phyloP scores from a whole-genome alignment of 92 coral and sea anemone species.

The Blastomussa wellsi region DNA sequence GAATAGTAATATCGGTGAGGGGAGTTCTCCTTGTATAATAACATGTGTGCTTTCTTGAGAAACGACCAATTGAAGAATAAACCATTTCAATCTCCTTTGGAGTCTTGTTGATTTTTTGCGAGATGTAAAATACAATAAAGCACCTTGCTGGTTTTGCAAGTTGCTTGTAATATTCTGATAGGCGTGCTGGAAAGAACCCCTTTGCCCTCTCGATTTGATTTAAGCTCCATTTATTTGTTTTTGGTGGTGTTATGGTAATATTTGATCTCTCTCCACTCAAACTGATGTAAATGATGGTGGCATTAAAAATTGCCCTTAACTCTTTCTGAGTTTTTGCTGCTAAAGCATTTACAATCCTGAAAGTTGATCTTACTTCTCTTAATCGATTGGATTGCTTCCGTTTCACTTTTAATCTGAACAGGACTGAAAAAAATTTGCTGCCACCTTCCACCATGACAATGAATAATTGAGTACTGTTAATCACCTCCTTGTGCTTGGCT shows the following conservation, averaged over 20 bases:
- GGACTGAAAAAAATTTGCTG: conserved; percentile 40
- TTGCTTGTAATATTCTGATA: conserved; percentile 63
- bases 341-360: conserved; percentile 66
- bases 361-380: conserved; percentile 43
- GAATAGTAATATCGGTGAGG: background rate
- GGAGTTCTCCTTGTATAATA: conserved; percentile 26
- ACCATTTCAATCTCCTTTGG: conserved; percentile 64
- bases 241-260: conserved; percentile 6
- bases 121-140: conserved; percentile 69
- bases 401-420: conserved; percentile 61
- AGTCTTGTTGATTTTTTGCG: conserved; percentile 47
- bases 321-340: conserved; percentile 14
- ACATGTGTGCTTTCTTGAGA: conserved; percentile 78
- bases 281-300: conserved; percentile 46
- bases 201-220: conserved; percentile 43
- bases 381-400: conserved; percentile 26
- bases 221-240: conserved; percentile 22
- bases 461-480: conserved; percentile 33
- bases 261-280: conserved; percentile 33
- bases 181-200: conserved; percentile 66
- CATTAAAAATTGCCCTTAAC: conserved; percentile 61
- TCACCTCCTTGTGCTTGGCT: background rate
- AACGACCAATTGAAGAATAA: conserved; percentile 45
- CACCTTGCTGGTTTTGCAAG: conserved; percentile 61
- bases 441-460: conserved; percentile 17